Percentiles rank a stretch among this genome's conserved stretches.
phyloP scores from a whole-genome alignment of 2,888 invertebrate species.

The Abrostola triplasia region DNA sequence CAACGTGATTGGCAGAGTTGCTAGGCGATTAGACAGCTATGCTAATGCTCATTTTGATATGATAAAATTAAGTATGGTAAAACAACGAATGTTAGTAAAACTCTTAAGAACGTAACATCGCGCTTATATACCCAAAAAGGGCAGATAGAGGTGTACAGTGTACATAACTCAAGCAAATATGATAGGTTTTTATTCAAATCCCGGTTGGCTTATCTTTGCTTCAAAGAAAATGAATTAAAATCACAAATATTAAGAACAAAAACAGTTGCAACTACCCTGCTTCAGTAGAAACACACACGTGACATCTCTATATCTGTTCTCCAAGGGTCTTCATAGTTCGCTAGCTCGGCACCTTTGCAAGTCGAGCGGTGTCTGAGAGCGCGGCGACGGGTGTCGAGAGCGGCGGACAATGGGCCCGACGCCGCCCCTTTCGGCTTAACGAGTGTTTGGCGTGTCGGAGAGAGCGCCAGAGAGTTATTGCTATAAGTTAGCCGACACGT shows the following conservation, averaged over 20 bases:
- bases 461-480: conserved; percentile 37
- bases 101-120: no score
- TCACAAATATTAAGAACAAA: conserved; percentile 6
- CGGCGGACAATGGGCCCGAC: conserved; percentile 31
- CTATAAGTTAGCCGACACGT: conserved; percentile 6
- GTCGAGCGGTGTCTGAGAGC: conserved; percentile 42
- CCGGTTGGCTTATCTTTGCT: no score
- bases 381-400: conserved; percentile 29
- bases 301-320: conserved; percentile 42
- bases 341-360: conserved; percentile 28
- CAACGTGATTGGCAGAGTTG: no score
- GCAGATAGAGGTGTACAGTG: no score
- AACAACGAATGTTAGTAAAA: no score
- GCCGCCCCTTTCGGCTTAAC: conserved; percentile 37
- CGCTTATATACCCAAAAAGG: no score
- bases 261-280: no score
- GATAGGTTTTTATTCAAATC: no score
- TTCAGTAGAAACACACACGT: neutral
- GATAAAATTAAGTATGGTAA: no score
- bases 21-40: no score
- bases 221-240: neutral
- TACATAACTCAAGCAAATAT: no score
- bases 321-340: conserved; percentile 13
- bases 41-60: no score
- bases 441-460: conserved; percentile 45